Evolutionary conservation across 2,888 invertebrate genomes (phyloP), one percentile per base, ranked within the genome.

Genomic region (Drosophila tripunctata): DNA sequence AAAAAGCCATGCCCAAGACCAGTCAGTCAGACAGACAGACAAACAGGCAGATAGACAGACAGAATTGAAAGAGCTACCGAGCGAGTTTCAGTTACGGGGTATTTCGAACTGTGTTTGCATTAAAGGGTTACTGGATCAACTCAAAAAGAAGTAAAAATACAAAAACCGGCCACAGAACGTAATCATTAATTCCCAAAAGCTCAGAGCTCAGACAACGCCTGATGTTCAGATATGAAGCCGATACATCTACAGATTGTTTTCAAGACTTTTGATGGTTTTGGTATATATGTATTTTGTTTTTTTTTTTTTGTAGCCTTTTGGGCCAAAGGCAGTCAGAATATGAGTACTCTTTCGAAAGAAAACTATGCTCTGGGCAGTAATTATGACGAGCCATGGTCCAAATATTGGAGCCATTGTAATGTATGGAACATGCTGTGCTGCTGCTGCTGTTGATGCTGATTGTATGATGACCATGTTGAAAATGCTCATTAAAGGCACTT

Each of bases 381-480:
- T 88, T 88, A 88, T 87, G 71, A 75, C 75, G 64, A 78, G 60
- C 66, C 61, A 43, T 78, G 81, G 84, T 78, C 78, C 75, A 88
- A 75, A 83, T 86, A 88, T 83, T 83, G 77, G 38, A 74, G 51
- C 63, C 66, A 75, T 81, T 84, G 84, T 78, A 78, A 71, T 63
- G 30, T 64, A 54, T 51, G 55, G 41, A 17, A 58, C 54, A 71
- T 54, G 61, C 68, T 62, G 69, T 55, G 45, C 55, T 17, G 27
- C 21, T 12, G 45, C 38, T 47, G 50, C 50, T 35, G 36, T 31
- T 24, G 69, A 24, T 58, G 68, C 61, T 82, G 88, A 86, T 87
- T 88, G 87, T 71, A 79, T 85, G 88, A 87, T 88, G 88, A 87
- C 86, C 88, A 85, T 75, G 87, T 80, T 88, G 89, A 87, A 87